Evolutionary conservation across 2,888 invertebrate genomes (phyloP).

Genomic region (Imbricaverruca yamaguchii): DNA sequence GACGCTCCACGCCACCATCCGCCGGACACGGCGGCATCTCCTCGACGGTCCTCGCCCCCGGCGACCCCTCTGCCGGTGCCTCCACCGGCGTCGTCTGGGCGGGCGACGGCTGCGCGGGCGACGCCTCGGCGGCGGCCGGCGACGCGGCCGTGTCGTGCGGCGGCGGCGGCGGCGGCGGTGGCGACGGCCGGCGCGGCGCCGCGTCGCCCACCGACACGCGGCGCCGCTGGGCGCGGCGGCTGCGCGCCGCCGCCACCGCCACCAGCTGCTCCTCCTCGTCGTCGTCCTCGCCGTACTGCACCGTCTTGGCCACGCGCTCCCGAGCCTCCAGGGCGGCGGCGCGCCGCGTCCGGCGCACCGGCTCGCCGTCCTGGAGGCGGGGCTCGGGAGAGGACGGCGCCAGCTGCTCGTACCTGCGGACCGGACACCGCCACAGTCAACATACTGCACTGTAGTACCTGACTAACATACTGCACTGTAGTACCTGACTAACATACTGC

Average conservation of each 20-base stretch:
- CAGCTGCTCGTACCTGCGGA: not conserved
- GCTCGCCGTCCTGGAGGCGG: not conserved
- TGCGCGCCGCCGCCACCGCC: too few relatives aligned
- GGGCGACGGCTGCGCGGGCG: too few relatives aligned
- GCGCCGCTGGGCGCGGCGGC: not conserved
- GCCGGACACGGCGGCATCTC: too few relatives aligned
- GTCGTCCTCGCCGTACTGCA: not conserved
- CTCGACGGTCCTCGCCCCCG: too few relatives aligned
- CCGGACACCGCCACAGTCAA: too few relatives aligned
- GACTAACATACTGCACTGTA: too few relatives aligned
- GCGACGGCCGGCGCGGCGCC: not conserved
- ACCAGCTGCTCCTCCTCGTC: not conserved
- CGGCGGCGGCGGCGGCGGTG: not conserved
- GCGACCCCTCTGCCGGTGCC: too few relatives aligned
- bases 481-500: too few relatives aligned
- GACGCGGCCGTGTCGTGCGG: not conserved
- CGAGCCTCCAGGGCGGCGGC: constrained; percentile 14
- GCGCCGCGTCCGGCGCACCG: not conserved
- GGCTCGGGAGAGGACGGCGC: too few relatives aligned
- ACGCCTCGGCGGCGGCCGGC: not conserved
- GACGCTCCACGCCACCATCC: not conserved
- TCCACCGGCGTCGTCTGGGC: too few relatives aligned
- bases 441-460: too few relatives aligned
- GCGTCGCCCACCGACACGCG: not conserved
- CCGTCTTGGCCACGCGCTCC: constrained; percentile 6